Evolutionary conservation across 2,888 invertebrate genomes (phyloP).

Genomic region (Leptarthrus brevirostris): DNA sequence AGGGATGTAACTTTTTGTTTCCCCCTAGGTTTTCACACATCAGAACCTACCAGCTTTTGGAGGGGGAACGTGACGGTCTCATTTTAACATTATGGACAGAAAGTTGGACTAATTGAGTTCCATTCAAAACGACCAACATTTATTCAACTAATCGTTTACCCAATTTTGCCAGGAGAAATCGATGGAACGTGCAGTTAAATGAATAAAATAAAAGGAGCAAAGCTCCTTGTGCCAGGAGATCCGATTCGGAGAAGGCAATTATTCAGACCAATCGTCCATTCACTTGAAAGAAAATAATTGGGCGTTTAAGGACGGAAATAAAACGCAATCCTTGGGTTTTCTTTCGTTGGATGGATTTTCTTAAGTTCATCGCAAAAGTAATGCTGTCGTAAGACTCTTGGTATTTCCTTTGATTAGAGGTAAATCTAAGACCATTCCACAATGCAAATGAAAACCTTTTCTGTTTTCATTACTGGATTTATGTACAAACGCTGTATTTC

Average conservation of each 20-base stretch:
- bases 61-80: no score
- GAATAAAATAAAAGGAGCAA: not conserved
- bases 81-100: not conserved
- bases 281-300: conserved; percentile 13
- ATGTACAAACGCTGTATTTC: no score
- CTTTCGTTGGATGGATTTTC: not conserved
- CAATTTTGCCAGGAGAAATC: not conserved
- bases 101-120: conserved; percentile 11
- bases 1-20: no score
- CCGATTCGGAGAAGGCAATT: not conserved
- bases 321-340: not conserved
- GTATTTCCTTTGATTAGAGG: no score
- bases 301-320: not conserved
- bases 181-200: not conserved
- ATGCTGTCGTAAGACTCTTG: no score
- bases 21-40: no score
- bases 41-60: no score
- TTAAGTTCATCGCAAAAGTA: no score
- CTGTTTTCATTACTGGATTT: no score
- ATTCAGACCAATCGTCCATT: not conserved
- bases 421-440: no score
- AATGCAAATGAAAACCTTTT: no score
- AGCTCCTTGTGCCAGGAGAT: not conserved
- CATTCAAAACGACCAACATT: not conserved
- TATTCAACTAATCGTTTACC: not conserved